Base-by-base conservation (phyloP, 2,113 vertebrate species). In the Hyperopisus bebe region DNA sequence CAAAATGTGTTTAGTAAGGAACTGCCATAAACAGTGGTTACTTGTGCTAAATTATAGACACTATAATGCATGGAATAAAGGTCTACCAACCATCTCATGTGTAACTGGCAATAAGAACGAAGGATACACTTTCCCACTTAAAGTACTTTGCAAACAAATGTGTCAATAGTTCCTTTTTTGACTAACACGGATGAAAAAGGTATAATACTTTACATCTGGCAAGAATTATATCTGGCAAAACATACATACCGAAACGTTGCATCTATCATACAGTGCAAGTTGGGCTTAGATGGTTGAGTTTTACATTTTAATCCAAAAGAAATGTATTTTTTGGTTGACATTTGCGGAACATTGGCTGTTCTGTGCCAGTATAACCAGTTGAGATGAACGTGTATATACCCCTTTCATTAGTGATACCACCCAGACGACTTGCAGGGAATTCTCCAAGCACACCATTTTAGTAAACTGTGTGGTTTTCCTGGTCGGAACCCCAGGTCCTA, bases 381-480 rank as follows among this genome's bases (percentile, higher is more conserved):
- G 66, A 82, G 87, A 88, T 62, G 77, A 84, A 88, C 42, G 39
- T 7, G 39, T 7, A 13, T 0, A n/a, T 66, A 58, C 39, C 74
- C 51, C 77, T 88, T 90, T 88, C 90, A 90, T 83, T 88, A 31
- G 39, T 39, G 86, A 47, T 88, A 88, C 90, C 90, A 90, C 87
- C 86, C 87, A 48, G 86, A 77, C 35, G 86, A 62, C 9, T 13
- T 83, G 31, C 42, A 74, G 47, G 62, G 80, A 89, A 58, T 11
- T 27, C 66, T 92, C n/a, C 90, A 90, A 91, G 91, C 70, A 51
- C 70, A 90, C 44, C n/a, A 48, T 58, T 90, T 90, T 55, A 86
- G 90, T 89, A 90, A 89, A 89, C 89, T 47, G 9, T 91, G 90
- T 50, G 90, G 90, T 87, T 87, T 42, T 89, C 50, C 85, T 90